These are phyloP conservation scores for Troglohyphantes excavatus DNA, from an alignment of 2,888 invertebrate genomes.

Conservation along the genomic window DNA sequence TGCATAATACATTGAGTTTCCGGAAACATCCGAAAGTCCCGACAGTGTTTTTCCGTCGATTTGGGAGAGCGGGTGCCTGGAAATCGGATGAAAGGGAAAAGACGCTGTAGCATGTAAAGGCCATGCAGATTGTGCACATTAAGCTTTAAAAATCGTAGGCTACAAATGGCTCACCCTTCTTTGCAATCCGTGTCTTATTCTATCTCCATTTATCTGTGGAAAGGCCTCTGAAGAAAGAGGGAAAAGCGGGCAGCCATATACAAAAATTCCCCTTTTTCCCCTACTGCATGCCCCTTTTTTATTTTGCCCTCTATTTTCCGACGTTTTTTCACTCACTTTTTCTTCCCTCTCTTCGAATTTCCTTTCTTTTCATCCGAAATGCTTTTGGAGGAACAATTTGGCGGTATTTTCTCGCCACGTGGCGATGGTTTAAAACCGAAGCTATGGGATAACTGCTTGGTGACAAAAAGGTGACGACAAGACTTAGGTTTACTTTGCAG, in stretches of 20 bases:
- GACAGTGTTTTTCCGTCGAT: slow-evolving; percentile 43
- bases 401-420: slow-evolving; percentile 37
- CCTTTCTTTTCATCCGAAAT: slow-evolving; percentile 43
- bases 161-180: slow-evolving; percentile 78
- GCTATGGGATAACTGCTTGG: too few relatives aligned
- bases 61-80: slow-evolving; percentile 18
- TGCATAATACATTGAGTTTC: slow-evolving; percentile 72
- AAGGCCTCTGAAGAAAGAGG: slow-evolving; percentile 50
- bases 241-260: slow-evolving; percentile 57
- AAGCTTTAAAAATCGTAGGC: slow-evolving; percentile 76
- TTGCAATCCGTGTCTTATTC: slow-evolving; percentile 78
- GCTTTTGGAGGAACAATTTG: slow-evolving; percentile 41
- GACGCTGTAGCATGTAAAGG: slow-evolving; percentile 63
- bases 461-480: too few relatives aligned
- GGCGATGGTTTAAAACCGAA: slow-evolving; percentile 15
- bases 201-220: slow-evolving; percentile 77
- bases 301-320: slow-evolving; percentile 26
- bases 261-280: slow-evolving; percentile 51
- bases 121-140: slow-evolving; percentile 78
- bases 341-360: slow-evolving; percentile 28
- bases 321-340: slow-evolving; percentile 11
- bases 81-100: slow-evolving; percentile 77
- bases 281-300: slow-evolving; percentile 22
- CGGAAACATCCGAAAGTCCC: slow-evolving; percentile 57
- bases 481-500: too few relatives aligned